Conservation (phyloP, 2,113 vertebrate species). For the Talpa occidentalis region DNA sequence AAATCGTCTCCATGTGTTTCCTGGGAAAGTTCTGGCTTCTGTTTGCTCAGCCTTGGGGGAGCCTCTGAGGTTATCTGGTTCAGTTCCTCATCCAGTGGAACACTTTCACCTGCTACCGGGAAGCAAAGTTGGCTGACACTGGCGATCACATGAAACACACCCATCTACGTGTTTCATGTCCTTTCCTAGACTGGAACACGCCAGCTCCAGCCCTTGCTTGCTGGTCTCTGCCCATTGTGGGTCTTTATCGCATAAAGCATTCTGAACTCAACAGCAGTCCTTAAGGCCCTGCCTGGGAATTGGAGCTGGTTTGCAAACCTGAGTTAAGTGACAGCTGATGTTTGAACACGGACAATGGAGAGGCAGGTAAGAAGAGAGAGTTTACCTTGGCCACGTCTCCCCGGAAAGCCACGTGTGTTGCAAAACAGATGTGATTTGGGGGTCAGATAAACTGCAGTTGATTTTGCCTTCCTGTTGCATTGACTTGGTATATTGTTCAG, state of each 20-base stretch:
- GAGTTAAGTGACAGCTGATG: neutral
- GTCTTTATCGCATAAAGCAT: neutral
- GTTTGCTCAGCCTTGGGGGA: too few relatives aligned
- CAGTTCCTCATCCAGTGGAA: neutral
- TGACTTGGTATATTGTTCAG: neutral
- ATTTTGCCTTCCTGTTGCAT: neutral
- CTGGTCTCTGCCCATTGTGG: rapidly evolving
- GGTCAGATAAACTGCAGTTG: neutral
- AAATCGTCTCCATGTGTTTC: neutral
- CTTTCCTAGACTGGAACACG: neutral
- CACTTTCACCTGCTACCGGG: neutral
- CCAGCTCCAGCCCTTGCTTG: rapidly evolving
- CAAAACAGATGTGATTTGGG: neutral
- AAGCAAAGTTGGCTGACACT: neutral
- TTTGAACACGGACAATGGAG: neutral
- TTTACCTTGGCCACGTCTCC: neutral
- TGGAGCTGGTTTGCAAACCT: neutral
- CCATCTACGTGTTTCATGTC: rapidly evolving
- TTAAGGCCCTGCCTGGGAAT: neutral
- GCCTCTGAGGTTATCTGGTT: neutral
- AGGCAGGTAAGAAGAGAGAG: neutral
- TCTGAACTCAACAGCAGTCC: neutral
- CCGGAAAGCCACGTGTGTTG: neutral
- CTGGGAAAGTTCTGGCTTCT: neutral
- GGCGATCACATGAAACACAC: neutral